Evolutionary conservation across 2,888 invertebrate genomes (phyloP).

Genomic region (Prenolepis imparis): DNA sequence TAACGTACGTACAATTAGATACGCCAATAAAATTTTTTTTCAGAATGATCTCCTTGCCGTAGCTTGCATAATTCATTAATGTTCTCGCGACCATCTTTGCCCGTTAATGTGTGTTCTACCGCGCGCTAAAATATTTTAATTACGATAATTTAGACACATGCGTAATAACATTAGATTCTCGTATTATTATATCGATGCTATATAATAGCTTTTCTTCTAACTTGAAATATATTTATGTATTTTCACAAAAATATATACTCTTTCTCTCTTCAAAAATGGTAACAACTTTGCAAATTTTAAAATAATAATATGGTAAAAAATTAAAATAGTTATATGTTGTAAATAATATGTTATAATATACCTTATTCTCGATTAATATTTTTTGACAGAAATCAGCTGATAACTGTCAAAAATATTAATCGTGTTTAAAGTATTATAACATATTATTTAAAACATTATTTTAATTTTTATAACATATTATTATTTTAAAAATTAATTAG

Average conservation of each 20-base stretch:
- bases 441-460: too few relatives aligned
- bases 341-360: too few relatives aligned
- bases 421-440: too few relatives aligned
- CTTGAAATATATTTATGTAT: not conserved
- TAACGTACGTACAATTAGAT: slow-evolving; percentile 28
- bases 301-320: too few relatives aligned
- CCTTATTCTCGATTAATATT: too few relatives aligned
- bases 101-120: slow-evolving; percentile 26
- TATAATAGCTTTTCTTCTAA: not conserved
- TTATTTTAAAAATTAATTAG: too few relatives aligned
- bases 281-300: too few relatives aligned
- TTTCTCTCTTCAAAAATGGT: too few relatives aligned
- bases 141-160: slow-evolving; percentile 3
- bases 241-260: not conserved
- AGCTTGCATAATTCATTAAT: slow-evolving; percentile 27
- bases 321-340: too few relatives aligned
- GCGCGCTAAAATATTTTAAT: slow-evolving; percentile 12
- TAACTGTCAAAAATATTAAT: too few relatives aligned
- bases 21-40: slow-evolving; percentile 42
- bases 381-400: too few relatives aligned
- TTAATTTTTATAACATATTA: too few relatives aligned
- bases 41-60: not conserved
- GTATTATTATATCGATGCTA: not conserved
- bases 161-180: slow-evolving; percentile 19
- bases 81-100: slow-evolving; percentile 32